These are phyloP conservation scores for Myoxocephalus aenaeus DNA, from an alignment of 2,797 vertebrate species.

Conservation along the genomic window DNA sequence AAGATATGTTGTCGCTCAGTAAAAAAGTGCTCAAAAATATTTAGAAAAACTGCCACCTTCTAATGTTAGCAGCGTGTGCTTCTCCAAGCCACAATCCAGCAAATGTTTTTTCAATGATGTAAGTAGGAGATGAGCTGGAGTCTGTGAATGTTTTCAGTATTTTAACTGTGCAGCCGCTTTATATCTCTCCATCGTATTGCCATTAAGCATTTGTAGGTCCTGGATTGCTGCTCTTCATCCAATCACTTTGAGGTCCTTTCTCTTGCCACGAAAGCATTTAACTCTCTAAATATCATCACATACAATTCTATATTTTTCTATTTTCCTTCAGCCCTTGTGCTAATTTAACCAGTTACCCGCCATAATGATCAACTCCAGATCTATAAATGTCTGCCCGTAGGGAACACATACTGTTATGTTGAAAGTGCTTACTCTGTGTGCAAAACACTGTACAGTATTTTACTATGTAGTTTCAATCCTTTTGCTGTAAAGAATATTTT, in stretches of 20 bases:
- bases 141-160: slow-evolving; percentile 27
- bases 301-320: slow-evolving; percentile 73
- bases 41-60: slow-evolving; percentile 16
- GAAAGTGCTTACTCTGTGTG: slow-evolving; percentile 52
- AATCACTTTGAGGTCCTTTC: slow-evolving; percentile 19
- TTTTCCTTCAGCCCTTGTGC: slow-evolving; percentile 36
- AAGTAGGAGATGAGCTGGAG: background rate
- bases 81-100: slow-evolving; percentile 13
- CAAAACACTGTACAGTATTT: slow-evolving; percentile 76
- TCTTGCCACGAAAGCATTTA: slow-evolving; percentile 30
- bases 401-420: slow-evolving; percentile 42
- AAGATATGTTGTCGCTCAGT: background rate
- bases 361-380: slow-evolving; percentile 43
- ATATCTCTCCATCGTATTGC: slow-evolving; percentile 2
- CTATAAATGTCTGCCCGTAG: slow-evolving; percentile 36
- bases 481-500: slow-evolving; percentile 76
- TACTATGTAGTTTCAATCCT: slow-evolving; percentile 68
- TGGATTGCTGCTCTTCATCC: slow-evolving; percentile 37
- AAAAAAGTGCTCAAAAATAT: background rate
- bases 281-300: slow-evolving; percentile 22
- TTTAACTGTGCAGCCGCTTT: background rate
- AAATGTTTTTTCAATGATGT: slow-evolving; percentile 5
- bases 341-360: slow-evolving; percentile 22
- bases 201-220: slow-evolving; percentile 20
- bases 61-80: slow-evolving; percentile 6